A percentile compares a stretch with the other conserved stretches of the same genome.
phyloP scores from a whole-genome alignment of 2,888 invertebrate genomes.

The Rotaria macrura region DNA sequence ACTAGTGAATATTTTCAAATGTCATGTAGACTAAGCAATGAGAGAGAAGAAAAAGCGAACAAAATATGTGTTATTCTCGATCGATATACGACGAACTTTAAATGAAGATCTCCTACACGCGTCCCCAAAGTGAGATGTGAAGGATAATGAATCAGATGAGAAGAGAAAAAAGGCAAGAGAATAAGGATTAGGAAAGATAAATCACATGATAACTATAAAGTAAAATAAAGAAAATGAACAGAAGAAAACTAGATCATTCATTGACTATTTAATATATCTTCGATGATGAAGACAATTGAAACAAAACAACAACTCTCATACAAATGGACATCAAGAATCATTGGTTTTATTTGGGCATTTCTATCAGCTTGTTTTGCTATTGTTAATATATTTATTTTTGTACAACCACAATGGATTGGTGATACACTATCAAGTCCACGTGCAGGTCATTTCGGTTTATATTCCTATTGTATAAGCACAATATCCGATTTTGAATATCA shows the following conservation, averaged over 20 bases:
- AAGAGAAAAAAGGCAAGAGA: too few species aligned
- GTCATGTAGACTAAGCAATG: neutral
- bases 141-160: neutral
- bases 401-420: slow-evolving; percentile 63
- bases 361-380: slow-evolving; percentile 93
- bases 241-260: neutral
- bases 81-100: neutral
- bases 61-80: neutral
- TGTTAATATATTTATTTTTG: slow-evolving; percentile 82
- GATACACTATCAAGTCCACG: slow-evolving; percentile 59
- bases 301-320: neutral
- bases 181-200: neutral
- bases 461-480: slow-evolving; percentile 68
- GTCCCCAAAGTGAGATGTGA: neutral
- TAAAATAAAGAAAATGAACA: neutral
- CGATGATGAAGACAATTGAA: neutral
- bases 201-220: neutral
- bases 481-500: slow-evolving; percentile 54
- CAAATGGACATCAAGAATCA: slow-evolving; percentile 55
- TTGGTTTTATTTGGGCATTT: slow-evolving; percentile 91
- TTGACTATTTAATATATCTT: neutral
- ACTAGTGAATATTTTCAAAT: neutral
- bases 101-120: neutral
- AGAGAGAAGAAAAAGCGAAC: neutral
- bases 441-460: slow-evolving; percentile 80